A percentile compares a stretch with the other conserved stretches of the same genome.
phyloP scores from a whole-genome alignment of 2,113 vertebrate species.

The Willisornis vidua region DNA sequence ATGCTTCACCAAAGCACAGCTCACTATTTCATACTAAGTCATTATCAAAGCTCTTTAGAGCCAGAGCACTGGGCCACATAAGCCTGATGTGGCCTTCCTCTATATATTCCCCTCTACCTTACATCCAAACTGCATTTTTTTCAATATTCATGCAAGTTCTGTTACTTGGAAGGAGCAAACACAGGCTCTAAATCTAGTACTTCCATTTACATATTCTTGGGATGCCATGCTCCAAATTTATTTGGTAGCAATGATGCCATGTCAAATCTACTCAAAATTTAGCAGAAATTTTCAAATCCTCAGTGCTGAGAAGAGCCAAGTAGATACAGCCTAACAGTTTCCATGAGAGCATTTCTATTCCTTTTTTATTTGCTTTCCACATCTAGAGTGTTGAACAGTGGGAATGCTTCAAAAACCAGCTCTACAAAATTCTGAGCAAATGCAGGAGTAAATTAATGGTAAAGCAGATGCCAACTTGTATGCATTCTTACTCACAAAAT shows the following conservation, averaged over 20 bases:
- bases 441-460: neutral
- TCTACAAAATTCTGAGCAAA: neutral
- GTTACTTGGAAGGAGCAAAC: neutral
- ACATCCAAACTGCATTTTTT: neutral
- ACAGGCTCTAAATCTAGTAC: neutral
- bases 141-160: neutral
- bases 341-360: neutral
- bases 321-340: neutral
- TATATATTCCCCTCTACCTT: neutral
- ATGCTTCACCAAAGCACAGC: neutral
- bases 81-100: neutral
- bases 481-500: neutral
- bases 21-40: neutral
- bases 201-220: neutral
- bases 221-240: neutral
- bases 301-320: neutral
- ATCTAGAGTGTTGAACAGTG: neutral
- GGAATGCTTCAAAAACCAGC: neutral
- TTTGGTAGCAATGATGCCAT: neutral
- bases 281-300: neutral
- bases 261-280: neutral
- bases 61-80: neutral
- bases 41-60: neutral
- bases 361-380: neutral
- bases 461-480: neutral